Base-by-base conservation (phyloP, 2,113 vertebrate genomes). In the Sinocyclocheilus maitianheensis region DNA sequence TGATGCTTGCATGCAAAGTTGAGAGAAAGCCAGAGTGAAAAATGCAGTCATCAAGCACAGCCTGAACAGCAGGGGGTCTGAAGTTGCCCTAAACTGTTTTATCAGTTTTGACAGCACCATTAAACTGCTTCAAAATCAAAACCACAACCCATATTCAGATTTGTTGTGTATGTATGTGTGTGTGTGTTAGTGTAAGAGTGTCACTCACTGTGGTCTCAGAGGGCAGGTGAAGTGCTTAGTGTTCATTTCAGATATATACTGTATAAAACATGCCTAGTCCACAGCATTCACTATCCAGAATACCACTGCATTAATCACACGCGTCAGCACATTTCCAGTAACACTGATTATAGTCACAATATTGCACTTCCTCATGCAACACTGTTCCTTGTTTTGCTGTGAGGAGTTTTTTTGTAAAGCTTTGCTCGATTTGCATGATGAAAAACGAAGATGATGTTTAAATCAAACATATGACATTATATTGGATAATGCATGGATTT, bases 261-360 rank as follows among this genome's bases (percentile, higher is more conserved):
- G 46, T 37, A 74, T 80, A 83, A 48, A 58, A 76, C 81, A 84
- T 77, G 81, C 77, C 37, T 62, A 40, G 30, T 60, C 63, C 22
- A 22, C 55, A 83, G 20, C 62, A n/a, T 80, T 65, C 77, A 80
- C 46, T n/a, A 26, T 53, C 63, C 65, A 85, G 1, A 46, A 43
- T 71, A 77, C 62, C 43, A 10, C n/a, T 24, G 48, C 83, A 88
- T 88, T 81, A 77, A 81, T 77, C 83, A 84, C 51, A 53, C 30
- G 4, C n/a, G 69, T 74, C 77, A 87, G 82, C 76, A 84, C 76
- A 84, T 60, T 80, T 84, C 69, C 77, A 81, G 34, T 53, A 51
- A 53, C 80, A 84, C 62, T 60, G 78, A 86, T 24, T 67, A 67
- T 16, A 72, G 18, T 69, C 30, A 46, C 48, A 72, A 30, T 69